These are phyloP conservation scores for Iphiclides podalirius DNA, from an alignment of 2,888 invertebrate genomes.

Conservation along the genomic window DNA sequence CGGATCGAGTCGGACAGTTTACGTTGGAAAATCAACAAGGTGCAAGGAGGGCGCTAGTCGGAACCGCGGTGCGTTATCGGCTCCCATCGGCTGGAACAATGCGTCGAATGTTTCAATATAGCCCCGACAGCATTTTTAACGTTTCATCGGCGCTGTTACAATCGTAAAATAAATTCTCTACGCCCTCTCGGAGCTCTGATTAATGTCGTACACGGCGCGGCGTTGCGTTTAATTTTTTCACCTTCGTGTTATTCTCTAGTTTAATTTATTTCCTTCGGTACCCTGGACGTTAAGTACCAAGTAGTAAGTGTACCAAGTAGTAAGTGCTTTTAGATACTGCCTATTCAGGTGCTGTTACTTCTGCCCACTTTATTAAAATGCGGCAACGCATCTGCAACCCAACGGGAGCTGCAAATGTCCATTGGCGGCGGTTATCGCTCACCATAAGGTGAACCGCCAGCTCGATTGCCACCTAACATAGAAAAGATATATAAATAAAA, in stretches of 20 bases:
- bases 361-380: too few species aligned
- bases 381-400: too few species aligned
- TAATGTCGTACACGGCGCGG: constrained; percentile 73
- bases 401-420: too few species aligned
- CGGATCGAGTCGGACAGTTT: constrained; percentile 67
- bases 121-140: constrained; percentile 77
- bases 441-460: too few species aligned
- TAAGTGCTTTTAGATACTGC: too few species aligned
- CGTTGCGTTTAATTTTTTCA: constrained; percentile 70
- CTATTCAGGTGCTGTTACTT: too few species aligned
- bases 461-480: too few species aligned
- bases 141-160: constrained; percentile 77
- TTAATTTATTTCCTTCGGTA: constrained; percentile 69
- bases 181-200: constrained; percentile 77
- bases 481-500: too few species aligned
- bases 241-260: constrained; percentile 64
- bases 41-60: constrained; percentile 55
- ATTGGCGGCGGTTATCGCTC: too few species aligned
- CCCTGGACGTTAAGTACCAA: too few species aligned
- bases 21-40: constrained; percentile 76
- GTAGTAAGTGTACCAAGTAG: too few species aligned
- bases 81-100: constrained; percentile 73
- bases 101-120: constrained; percentile 77
- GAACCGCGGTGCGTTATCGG: constrained; percentile 71
- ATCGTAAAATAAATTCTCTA: constrained; percentile 79